phyloP scores from a whole-genome alignment of 2,888 invertebrate genomes.

The Perizoma affinitatum region DNA sequence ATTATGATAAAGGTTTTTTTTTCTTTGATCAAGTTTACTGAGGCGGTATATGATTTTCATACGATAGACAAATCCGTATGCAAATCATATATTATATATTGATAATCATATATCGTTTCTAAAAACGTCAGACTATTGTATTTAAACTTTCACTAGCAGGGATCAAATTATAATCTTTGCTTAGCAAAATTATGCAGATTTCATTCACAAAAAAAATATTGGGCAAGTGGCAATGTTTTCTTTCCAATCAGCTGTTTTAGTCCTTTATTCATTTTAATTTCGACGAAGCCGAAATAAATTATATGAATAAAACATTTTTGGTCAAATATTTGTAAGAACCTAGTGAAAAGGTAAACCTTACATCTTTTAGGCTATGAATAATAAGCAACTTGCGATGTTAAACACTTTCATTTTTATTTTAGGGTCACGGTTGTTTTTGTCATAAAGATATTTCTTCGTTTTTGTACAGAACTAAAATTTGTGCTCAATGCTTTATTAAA shows the following conservation, averaged over 20 bases:
- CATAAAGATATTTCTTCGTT: conserved; percentile 5
- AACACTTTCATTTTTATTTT: conserved; percentile 38
- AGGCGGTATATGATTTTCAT: too few species aligned
- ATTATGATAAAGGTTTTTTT: too few species aligned
- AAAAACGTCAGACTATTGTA: too few species aligned
- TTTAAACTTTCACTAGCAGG: conserved; percentile 4
- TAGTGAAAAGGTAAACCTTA: conserved; percentile 42
- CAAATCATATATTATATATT: too few species aligned
- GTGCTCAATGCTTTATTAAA: too few species aligned
- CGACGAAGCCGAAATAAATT: conserved; percentile 42
- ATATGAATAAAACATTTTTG: conserved; percentile 56
- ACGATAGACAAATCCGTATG: too few species aligned
- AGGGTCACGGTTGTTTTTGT: conserved; percentile 37
- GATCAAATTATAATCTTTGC: conserved; percentile 37
- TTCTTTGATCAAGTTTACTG: too few species aligned
- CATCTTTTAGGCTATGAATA: conserved; percentile 42
- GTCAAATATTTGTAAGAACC: conserved; percentile 51
- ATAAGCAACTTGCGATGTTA: conserved; percentile 33
- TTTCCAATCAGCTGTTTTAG: conserved; percentile 39
- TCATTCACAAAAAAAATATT: conserved; percentile 36
- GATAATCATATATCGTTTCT: too few species aligned
- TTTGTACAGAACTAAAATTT: too few species aligned
- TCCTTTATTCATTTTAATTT: conserved; percentile 47
- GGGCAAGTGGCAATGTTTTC: conserved; percentile 35
- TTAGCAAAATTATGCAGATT: conserved; percentile 27